Evolutionary conservation across 1,140 invertebrate genomes (phyloP), one percentile per base, ranked within the genome.

Genomic region (Probaryconus sp.): DNA sequence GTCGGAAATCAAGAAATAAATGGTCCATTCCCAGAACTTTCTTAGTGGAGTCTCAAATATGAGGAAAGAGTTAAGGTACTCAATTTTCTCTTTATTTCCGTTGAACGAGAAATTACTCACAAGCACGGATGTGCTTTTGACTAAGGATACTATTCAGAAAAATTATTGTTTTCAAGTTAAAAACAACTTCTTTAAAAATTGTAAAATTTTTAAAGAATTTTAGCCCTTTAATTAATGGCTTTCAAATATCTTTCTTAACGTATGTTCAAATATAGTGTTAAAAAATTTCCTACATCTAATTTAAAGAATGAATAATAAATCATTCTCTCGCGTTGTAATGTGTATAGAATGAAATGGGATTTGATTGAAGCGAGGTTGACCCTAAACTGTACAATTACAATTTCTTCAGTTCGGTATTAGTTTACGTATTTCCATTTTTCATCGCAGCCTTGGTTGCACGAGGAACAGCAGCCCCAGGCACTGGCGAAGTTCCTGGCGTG

Each of bases 341-440:
- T n/a, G n/a, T n/a, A n/a, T n/a, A n/a, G n/a, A n/a, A n/a, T n/a
- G n/a, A n/a, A n/a, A n/a, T n/a, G n/a, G n/a, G n/a, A n/a, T n/a
- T n/a, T n/a, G n/a, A n/a, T n/a, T n/a, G n/a, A n/a, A 28, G 26
- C 26, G 9, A 33, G 20, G 13, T 51, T 43, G 26, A 33, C 2
- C 9, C 26, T 53, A 28, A 40, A 45, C 13, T 4, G 2, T 45
- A 35, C 37, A 35, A 56, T 55, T 61, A 74, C 3, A 4, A n/a
- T 65, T 74, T 48, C 64, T 68, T 40, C 14, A 9, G 67, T 5
- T 63, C 38, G 56, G 24, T 40, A 50, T 51, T 70, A 48, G 60
- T 67, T 65, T 63, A 53, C 61, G 65, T 79, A 83, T 85, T 85
- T 86, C 79, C 82, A 86, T 87, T 86, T 86, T 87, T 87, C 82